A percentile compares a stretch with the other conserved stretches of the same genome.
phyloP scores from a whole-genome alignment of 2,888 invertebrate genomes.

The Noctua pronuba region DNA sequence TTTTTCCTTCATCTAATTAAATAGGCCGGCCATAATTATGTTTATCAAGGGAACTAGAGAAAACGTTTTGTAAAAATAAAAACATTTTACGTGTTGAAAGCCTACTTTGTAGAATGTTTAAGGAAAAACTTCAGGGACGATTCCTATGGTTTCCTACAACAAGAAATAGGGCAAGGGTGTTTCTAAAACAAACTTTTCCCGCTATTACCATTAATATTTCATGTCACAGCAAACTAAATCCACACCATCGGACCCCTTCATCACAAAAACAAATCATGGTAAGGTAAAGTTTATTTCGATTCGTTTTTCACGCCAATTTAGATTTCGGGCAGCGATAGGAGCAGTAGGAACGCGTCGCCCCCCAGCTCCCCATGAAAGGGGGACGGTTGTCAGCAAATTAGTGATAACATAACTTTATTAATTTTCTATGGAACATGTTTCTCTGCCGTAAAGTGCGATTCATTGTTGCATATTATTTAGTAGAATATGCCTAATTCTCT shows the following conservation, averaged over 20 bases:
- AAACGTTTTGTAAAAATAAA: neutral
- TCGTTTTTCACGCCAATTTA: constrained; percentile 65
- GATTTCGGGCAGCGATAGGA: constrained; percentile 57
- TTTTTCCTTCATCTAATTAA: constrained; percentile 14
- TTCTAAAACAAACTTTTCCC: constrained; percentile 11
- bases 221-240: constrained; percentile 41
- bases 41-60: neutral
- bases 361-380: constrained; percentile 46
- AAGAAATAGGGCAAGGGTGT: constrained; percentile 3
- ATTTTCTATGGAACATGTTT: constrained; percentile 32
- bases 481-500: neutral
- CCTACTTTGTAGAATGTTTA: neutral
- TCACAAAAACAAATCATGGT: constrained; percentile 56
- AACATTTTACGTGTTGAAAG: neutral
- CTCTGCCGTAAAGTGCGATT: constrained; percentile 2
- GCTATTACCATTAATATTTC: constrained; percentile 30
- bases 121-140: neutral
- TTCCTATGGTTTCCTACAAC: neutral
- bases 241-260: constrained; percentile 33
- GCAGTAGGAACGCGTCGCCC: constrained; percentile 37
- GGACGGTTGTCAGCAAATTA: constrained; percentile 56
- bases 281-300: constrained; percentile 58
- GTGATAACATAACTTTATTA: constrained; percentile 45
- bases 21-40: neutral
- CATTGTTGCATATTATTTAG: neutral